Conservation (phyloP, 1,140 invertebrate species). For the Drosophila mayri region DNA sequence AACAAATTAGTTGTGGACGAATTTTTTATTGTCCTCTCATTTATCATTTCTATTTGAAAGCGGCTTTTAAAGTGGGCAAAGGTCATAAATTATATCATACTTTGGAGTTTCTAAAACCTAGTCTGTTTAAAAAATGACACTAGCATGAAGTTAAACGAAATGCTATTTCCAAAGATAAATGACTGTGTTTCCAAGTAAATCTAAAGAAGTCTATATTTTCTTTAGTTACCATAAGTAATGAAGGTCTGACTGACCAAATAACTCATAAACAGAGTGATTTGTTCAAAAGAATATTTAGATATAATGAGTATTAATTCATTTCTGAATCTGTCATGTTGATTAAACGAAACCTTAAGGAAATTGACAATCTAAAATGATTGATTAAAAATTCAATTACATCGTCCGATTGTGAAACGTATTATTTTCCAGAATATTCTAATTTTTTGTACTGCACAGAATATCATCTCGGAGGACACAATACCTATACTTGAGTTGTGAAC, state of each 20-base stretch:
- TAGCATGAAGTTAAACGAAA: background rate
- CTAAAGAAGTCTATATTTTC: background rate
- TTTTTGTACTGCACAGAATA: background rate
- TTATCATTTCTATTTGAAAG: background rate
- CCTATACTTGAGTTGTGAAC: slow-evolving; percentile 39
- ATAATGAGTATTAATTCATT: background rate
- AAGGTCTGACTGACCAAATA: no score
- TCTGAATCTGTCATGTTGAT: background rate
- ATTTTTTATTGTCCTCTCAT: background rate
- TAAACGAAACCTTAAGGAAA: background rate
- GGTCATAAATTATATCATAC: background rate
- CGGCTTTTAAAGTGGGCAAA: no score
- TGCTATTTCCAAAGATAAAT: background rate
- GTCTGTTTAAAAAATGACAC: background rate
- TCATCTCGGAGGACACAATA: background rate
- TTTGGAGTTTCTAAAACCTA: background rate
- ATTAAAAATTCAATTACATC: no score
- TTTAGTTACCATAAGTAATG: no score
- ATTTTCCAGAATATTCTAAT: background rate
- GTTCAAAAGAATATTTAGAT: no score
- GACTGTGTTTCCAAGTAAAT: background rate
- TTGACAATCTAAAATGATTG: background rate
- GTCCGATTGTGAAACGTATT: background rate
- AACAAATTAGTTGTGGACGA: background rate
- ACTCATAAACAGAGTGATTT: no score